Percentiles rank a stretch among this genome's conserved stretches.
These are phyloP conservation scores for Parotia lawesii DNA, from an alignment of 2,113 vertebrate species.

Conservation along the genomic window DNA sequence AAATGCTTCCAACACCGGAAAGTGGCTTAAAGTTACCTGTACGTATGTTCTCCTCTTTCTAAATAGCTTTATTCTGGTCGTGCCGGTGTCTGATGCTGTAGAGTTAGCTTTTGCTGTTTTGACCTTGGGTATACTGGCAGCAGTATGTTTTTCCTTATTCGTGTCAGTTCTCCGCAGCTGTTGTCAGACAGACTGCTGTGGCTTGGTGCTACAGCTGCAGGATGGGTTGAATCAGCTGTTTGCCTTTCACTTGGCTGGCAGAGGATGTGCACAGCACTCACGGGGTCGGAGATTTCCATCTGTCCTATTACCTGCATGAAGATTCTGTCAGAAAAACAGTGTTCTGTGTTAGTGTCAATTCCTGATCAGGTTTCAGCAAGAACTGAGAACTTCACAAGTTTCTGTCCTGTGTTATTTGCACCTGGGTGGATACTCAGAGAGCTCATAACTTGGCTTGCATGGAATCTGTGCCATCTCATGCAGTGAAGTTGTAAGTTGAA, in stretches of 20 bases:
- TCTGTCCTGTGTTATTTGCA: neutral
- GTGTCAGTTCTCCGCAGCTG: neutral
- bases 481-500: neutral
- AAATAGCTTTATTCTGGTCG: constrained; percentile 8
- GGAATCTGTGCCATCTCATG: neutral
- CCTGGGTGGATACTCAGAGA: neutral
- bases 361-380: neutral
- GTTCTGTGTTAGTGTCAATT: neutral
- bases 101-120: neutral
- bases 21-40: constrained; percentile 56
- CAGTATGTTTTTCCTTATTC: neutral
- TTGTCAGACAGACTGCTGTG: neutral
- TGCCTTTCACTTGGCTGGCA: neutral
- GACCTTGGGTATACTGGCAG: neutral
- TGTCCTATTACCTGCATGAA: neutral
- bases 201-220: neutral
- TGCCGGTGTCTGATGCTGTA: neutral
- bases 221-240: neutral
- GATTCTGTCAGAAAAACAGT: neutral
- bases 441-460: neutral
- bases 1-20: constrained; percentile 55
- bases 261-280: rapidly evolving
- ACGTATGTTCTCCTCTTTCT: constrained; percentile 41
- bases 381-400: neutral
- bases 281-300: neutral